Evolutionary conservation across 1,140 invertebrate genomes (phyloP).

Genomic region (Penaeus vannamei): DNA sequence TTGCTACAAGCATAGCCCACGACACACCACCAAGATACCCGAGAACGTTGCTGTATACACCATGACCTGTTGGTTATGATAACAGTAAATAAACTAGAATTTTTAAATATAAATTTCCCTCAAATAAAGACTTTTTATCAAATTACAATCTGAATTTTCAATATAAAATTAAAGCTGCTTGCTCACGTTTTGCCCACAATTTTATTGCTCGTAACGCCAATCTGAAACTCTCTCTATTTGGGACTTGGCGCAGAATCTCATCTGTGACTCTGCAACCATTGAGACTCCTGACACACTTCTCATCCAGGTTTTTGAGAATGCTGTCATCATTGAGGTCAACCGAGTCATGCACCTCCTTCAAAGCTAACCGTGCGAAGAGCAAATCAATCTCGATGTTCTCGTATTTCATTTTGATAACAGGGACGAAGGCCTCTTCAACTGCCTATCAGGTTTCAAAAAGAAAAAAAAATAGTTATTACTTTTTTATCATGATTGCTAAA

Average conservation of each 20-base stretch:
- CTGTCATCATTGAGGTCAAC: conserved; percentile 92
- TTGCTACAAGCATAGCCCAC: conserved; percentile 99
- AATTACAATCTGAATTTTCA: not conserved
- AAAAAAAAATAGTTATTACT: conserved; percentile 11
- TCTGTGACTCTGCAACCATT: conserved; percentile 99
- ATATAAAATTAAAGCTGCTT: not conserved
- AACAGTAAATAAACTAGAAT: not conserved
- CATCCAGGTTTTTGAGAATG: conserved; percentile 95
- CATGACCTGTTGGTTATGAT: conserved; percentile 79
- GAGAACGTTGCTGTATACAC: conserved; percentile 98
- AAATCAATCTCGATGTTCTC: conserved; percentile 99
- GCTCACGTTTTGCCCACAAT: conserved; percentile 98
- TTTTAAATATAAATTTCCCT: not conserved
- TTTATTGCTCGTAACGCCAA: conserved; percentile 95
- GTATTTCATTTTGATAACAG: conserved; percentile 99
- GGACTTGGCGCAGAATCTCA: conserved; percentile 96
- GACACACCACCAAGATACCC: conserved; percentile 99
- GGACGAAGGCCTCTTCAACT: conserved; percentile 99
- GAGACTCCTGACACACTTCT: conserved; percentile 95
- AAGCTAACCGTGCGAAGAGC: conserved; percentile 92
- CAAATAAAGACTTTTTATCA: not conserved
- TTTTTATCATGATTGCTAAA: too few species aligned
- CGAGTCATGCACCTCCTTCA: conserved; percentile 90
- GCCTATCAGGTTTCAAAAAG: conserved; percentile 74
- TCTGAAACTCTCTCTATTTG: conserved; percentile 94